These are phyloP conservation scores for Hirtodrosophila histrioides DNA, from an alignment of 2,888 invertebrate genomes.

Conservation along the genomic window DNA sequence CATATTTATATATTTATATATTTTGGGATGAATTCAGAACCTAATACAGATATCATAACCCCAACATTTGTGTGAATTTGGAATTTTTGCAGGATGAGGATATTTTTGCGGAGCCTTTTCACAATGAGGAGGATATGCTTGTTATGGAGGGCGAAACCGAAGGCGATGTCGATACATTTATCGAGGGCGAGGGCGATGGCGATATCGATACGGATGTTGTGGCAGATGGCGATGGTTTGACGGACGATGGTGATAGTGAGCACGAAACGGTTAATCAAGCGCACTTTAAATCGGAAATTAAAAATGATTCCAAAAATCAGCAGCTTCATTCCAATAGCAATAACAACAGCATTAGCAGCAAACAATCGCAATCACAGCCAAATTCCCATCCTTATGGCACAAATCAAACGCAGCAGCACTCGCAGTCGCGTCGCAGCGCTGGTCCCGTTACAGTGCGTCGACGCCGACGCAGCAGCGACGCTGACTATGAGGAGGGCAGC, in stretches of 20 bases:
- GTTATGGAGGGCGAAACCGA: conserved; percentile 27
- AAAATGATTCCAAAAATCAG: conserved; percentile 41
- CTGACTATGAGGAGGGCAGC: conserved; percentile 12
- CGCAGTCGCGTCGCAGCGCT: conserved; percentile 15
- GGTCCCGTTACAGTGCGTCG: conserved; percentile 8
- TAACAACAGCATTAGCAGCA: conserved; percentile 4
- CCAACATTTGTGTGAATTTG: neutral
- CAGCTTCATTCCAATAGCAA: conserved; percentile 1
- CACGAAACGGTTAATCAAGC: conserved; percentile 16
- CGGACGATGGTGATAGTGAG: conserved; percentile 3
- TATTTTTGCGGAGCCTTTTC: conserved; percentile 46
- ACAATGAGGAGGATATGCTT: conserved; percentile 43
- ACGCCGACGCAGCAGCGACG: conserved; percentile 25
- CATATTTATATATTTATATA: too few species aligned
- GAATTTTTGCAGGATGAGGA: conserved; percentile 54
- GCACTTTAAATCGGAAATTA: conserved; percentile 11
- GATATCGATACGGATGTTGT: conserved; percentile 10
- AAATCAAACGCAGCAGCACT: conserved; percentile 11
- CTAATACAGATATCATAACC: too few species aligned
- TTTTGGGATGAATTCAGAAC: too few species aligned
- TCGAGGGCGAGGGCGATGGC: conserved; percentile 1
- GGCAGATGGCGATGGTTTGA: neutral
- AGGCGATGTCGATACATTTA: neutral
- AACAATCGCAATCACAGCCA: conserved; percentile 5
- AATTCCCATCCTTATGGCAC: conserved; percentile 28